A percentile compares a stretch with the other conserved stretches of the same genome.
Evolutionary conservation across 2,797 vertebrate genomes (phyloP).

Genomic region (Acestrorhynchus altus): DNA sequence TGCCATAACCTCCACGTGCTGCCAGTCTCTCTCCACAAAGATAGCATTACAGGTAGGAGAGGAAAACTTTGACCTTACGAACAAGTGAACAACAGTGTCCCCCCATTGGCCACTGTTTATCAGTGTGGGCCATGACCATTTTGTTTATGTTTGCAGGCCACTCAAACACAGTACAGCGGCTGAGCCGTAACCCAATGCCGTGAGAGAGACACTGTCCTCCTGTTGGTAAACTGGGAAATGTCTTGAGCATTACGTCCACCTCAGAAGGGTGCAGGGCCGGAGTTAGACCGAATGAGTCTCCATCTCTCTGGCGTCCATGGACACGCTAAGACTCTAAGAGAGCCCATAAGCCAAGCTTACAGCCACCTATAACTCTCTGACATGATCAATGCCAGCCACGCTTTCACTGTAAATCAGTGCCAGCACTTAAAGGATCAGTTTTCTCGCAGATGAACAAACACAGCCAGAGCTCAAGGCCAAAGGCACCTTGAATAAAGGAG

Average conservation of each 20-base stretch:
- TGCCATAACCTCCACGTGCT: constrained; percentile 24
- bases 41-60: constrained; percentile 63
- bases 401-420: constrained; percentile 45
- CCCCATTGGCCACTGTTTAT: constrained; percentile 6
- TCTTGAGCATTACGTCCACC: background rate
- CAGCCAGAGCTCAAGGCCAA: constrained; percentile 43
- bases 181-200: constrained; percentile 41
- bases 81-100: constrained; percentile 6
- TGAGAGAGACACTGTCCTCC: constrained; percentile 21
- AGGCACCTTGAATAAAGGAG: constrained; percentile 54
- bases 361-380: constrained; percentile 47
- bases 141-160: constrained; percentile 28
- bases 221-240: constrained; percentile 52
- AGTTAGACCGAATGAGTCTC: constrained; percentile 23
- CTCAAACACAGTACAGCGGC: background rate
- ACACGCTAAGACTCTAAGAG: background rate
- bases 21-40: constrained; percentile 39
- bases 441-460: constrained; percentile 53
- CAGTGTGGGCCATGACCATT: constrained; percentile 1
- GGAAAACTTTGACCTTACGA: constrained; percentile 45
- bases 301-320: background rate
- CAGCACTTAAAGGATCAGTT: constrained; percentile 63
- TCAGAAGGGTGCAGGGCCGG: constrained; percentile 8
- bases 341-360: constrained; percentile 9
- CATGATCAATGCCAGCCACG: constrained; percentile 53